Conservation (phyloP, 1,140 invertebrate species). For the Bombus pascuorum region DNA sequence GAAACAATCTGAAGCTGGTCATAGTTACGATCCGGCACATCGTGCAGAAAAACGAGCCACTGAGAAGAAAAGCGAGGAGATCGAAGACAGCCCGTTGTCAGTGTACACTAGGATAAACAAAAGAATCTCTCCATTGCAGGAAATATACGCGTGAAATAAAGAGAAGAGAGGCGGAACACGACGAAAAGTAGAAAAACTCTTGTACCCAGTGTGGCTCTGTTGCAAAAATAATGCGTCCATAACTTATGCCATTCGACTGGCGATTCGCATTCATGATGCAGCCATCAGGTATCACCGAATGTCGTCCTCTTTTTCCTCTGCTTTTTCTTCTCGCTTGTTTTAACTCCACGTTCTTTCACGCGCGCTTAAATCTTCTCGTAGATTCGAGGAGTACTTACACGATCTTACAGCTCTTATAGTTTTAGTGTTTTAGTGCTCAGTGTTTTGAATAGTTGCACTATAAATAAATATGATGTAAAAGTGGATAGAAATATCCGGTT, state of each 20-base stretch:
- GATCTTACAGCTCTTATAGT: no score
- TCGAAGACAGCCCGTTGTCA: slow-evolving; percentile 2
- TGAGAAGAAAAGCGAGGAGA: background rate
- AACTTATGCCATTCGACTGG: background rate
- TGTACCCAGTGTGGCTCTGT: background rate
- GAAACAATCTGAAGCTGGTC: slow-evolving; percentile 1
- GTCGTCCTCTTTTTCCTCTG: slow-evolving; percentile 1
- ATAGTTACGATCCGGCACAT: background rate
- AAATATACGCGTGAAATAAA: slow-evolving; percentile 12
- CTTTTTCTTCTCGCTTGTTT: background rate
- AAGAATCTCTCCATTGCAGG: background rate
- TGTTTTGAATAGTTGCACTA: background rate
- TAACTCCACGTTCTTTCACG: background rate
- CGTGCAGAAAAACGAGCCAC: background rate
- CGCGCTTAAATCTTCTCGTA: background rate
- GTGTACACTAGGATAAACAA: slow-evolving; percentile 6
- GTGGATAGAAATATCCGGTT: no score
- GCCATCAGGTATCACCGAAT: background rate
- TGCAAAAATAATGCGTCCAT: slow-evolving; percentile 19
- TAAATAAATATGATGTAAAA: background rate
- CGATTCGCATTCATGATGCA: slow-evolving; percentile 18
- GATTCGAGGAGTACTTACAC: background rate
- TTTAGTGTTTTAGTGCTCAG: no score
- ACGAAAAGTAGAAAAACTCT: background rate
- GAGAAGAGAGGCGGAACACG: background rate